These are phyloP conservation scores for Helicolenus hilgendorfi DNA, from an alignment of 2,797 vertebrate genomes.

Conservation along the genomic window DNA sequence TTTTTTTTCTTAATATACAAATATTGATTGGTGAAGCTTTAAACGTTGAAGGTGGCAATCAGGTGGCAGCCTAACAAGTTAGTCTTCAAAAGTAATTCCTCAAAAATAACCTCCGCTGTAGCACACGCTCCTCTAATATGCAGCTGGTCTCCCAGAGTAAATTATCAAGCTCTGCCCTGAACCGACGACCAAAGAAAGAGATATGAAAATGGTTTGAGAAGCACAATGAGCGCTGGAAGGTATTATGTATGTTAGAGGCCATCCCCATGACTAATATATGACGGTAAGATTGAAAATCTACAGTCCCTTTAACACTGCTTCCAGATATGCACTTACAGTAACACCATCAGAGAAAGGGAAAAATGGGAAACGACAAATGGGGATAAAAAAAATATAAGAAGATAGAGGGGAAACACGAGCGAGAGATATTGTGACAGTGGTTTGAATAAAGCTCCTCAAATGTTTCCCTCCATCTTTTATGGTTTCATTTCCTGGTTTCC, in stretches of 20 bases:
- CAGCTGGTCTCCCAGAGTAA: neutral
- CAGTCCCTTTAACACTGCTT: constrained; percentile 16
- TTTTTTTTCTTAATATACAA: neutral
- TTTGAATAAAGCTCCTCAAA: constrained; percentile 39
- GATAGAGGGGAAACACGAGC: neutral
- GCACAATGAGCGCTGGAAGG: neutral
- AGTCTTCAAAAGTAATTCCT: neutral
- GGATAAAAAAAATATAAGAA: neutral
- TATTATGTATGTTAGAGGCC: constrained; percentile 16
- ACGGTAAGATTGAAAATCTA: constrained; percentile 6
- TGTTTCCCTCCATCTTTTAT: constrained; percentile 35
- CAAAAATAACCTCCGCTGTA: neutral
- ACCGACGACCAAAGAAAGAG: constrained; percentile 1
- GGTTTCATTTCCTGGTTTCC: constrained; percentile 67
- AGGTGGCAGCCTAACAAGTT: neutral
- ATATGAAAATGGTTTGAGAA: constrained; percentile 12
- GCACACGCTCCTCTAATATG: neutral
- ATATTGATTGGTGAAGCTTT: neutral
- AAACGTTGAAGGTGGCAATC: neutral
- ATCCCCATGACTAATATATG: constrained; percentile 41
- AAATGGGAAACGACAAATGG: constrained; percentile 33
- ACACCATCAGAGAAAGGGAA: constrained; percentile 10
- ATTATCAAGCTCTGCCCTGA: neutral
- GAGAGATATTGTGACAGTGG: neutral
- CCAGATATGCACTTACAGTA: constrained; percentile 29